A percentile compares a stretch with the other conserved stretches of the same genome.
These are phyloP conservation scores for Ostrea edulis DNA, from an alignment of 1,140 invertebrate genomes.

Conservation along the genomic window DNA sequence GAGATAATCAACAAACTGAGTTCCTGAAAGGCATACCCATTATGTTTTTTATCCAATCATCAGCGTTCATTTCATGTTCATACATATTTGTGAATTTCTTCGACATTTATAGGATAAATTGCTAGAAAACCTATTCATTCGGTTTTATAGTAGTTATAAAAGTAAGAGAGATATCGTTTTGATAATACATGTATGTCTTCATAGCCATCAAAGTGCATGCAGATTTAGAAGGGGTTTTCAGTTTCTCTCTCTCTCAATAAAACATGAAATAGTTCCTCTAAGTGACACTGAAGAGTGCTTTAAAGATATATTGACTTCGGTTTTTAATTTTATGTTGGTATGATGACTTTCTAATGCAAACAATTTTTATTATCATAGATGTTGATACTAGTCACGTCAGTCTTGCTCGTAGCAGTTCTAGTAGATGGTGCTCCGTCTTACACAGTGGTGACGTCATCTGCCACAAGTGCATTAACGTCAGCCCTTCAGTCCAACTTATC, in stretches of 20 bases:
- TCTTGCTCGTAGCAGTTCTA: slow-evolving; percentile 4
- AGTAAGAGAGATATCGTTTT: too few species aligned
- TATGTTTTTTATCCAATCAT: neutral
- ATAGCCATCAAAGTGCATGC: too few species aligned
- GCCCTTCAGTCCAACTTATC: neutral
- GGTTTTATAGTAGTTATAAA: too few species aligned
- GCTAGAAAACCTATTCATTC: too few species aligned
- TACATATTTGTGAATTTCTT: too few species aligned
- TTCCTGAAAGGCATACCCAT: neutral
- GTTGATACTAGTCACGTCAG: neutral
- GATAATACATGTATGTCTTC: too few species aligned
- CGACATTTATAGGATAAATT: too few species aligned
- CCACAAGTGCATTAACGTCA: neutral
- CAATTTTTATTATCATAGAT: neutral
- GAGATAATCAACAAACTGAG: neutral
- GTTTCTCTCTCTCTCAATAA: too few species aligned
- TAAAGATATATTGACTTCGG: too few species aligned
- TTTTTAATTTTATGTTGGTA: neutral
- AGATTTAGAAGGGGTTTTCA: too few species aligned
- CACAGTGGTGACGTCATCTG: neutral
- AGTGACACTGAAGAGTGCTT: too few species aligned
- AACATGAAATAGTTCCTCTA: too few species aligned
- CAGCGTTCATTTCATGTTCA: neutral
- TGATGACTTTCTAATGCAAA: neutral
- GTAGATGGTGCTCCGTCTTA: neutral